These are phyloP conservation scores for Chaenogobius annularis DNA, from an alignment of 2,113 vertebrate species.

Conservation along the genomic window DNA sequence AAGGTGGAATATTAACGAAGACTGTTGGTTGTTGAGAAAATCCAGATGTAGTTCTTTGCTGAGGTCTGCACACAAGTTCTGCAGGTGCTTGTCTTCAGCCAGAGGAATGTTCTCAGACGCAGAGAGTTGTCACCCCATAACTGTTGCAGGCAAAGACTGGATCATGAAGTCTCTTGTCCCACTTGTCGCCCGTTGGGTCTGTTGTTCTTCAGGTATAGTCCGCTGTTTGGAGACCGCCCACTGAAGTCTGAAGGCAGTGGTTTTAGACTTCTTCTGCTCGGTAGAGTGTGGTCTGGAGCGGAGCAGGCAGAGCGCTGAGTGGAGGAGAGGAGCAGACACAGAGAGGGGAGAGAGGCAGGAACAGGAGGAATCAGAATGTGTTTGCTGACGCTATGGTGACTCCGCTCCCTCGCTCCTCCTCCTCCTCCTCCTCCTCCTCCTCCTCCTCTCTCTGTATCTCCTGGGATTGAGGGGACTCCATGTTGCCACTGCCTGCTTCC, in stretches of 20 bases:
- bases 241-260: not conserved
- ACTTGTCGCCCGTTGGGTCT: not conserved
- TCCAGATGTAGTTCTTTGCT: not conserved
- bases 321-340: conserved; percentile 4
- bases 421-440: conserved; percentile 27
- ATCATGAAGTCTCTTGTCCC: not conserved
- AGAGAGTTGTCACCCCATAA: not conserved
- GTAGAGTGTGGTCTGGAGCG: not conserved
- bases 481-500: not conserved
- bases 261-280: not conserved
- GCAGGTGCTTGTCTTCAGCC: not conserved
- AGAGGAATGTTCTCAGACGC: not conserved
- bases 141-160: not conserved
- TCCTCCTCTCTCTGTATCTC: conserved; percentile 13
- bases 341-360: conserved; percentile 28
- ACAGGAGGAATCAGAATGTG: conserved; percentile 54
- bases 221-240: not conserved
- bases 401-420: conserved; percentile 58
- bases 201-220: not conserved
- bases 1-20: not conserved
- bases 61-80: not conserved
- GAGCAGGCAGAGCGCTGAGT: not conserved
- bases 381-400: conserved; percentile 57
- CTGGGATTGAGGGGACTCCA: not conserved
- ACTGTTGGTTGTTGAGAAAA: not conserved